Evolutionary conservation across 2,797 vertebrate genomes (phyloP).

Genomic region (Falco novaeseelandiae): DNA sequence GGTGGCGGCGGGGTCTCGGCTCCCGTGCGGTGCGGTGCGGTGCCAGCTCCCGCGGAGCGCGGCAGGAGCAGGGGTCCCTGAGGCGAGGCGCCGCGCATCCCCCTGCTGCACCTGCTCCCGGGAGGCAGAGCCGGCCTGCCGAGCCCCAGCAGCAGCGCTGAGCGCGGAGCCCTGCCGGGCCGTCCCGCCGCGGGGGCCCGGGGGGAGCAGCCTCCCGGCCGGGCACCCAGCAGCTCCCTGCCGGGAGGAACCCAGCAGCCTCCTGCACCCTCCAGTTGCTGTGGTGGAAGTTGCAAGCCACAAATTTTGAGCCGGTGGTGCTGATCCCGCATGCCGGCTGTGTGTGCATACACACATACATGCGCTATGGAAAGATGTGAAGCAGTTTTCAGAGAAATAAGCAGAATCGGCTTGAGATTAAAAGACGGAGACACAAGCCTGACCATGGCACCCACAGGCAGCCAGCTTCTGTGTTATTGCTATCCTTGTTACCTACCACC

Average conservation of each 20-base stretch:
- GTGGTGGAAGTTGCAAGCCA: not conserved
- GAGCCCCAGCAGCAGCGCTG: not conserved
- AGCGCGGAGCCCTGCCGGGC: too few relatives aligned
- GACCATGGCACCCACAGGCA: not conserved
- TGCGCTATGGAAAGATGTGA: not conserved
- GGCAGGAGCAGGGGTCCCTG: not conserved
- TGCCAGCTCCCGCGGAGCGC: too few relatives aligned
- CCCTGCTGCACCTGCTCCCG: fast-evolving
- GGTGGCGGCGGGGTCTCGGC: too few relatives aligned
- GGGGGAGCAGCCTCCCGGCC: not conserved
- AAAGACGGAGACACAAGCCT: not conserved
- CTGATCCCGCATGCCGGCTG: too few relatives aligned
- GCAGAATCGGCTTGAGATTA: not conserved
- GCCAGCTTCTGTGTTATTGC: not conserved
- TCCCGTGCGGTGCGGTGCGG: too few relatives aligned
- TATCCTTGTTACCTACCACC: not conserved
- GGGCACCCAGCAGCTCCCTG: too few relatives aligned
- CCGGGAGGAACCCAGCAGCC: not conserved
- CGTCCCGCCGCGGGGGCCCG: fast-evolving
- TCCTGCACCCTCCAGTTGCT: fast-evolving
- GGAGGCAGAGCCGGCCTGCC: not conserved
- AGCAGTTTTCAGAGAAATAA: not conserved
- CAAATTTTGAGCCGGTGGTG: not conserved
- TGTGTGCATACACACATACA: too few relatives aligned
- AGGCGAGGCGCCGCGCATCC: fast-evolving